phyloP scores from a whole-genome alignment of 2,888 invertebrate genomes.

The Thysanoteuthis rhombus region DNA sequence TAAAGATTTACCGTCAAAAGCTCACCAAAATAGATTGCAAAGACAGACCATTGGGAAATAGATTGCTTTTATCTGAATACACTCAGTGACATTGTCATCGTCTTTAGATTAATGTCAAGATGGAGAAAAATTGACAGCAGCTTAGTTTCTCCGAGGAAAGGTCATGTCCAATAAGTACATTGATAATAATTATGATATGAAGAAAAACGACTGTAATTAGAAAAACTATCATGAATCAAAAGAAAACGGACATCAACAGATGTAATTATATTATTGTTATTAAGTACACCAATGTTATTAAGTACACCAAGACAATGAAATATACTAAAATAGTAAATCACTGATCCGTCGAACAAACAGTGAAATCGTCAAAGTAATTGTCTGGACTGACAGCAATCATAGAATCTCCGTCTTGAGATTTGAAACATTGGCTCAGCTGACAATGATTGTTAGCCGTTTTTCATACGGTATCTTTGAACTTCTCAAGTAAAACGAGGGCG shows the following conservation, averaged over 20 bases:
- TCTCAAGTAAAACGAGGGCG: too few species aligned
- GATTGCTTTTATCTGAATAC: not conserved
- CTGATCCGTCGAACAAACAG: not conserved
- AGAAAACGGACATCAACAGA: not conserved
- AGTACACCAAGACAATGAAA: not conserved
- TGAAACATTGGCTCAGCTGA: not conserved
- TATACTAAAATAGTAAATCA: not conserved
- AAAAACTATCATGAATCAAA: too few species aligned
- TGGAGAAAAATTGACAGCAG: not conserved
- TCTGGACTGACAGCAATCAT: not conserved
- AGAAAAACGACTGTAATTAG: not conserved
- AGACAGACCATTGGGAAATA: not conserved
- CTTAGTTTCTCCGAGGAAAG: not conserved
- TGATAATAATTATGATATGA: not conserved
- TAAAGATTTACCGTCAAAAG: not conserved
- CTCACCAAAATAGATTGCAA: not conserved
- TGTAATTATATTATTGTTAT: not conserved
- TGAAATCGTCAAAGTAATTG: not conserved
- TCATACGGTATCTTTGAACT: too few species aligned
- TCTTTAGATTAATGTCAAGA: not conserved
- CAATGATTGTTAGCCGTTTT: not conserved
- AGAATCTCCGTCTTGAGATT: not conserved
- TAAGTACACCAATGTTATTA: not conserved
- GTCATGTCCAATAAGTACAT: not conserved
- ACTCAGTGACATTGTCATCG: not conserved